Evolutionary conservation across 2,797 vertebrate species (phyloP).

Genomic region (Otolemur crassicaudatus): DNA sequence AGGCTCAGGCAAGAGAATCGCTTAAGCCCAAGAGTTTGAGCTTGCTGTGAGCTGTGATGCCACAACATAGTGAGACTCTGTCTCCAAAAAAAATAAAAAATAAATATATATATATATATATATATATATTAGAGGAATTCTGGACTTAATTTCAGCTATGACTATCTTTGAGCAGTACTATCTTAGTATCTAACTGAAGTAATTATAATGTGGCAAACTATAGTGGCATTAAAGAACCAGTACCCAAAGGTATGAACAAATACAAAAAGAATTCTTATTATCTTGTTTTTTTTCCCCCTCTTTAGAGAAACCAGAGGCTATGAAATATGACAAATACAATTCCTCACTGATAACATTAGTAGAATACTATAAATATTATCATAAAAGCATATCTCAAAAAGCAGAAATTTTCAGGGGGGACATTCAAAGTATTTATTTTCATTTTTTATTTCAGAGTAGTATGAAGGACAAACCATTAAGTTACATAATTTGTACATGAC

Average conservation of each 20-base stretch:
- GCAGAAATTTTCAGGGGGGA: background rate
- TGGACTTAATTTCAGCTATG: background rate
- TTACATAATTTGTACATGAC: too few relatives aligned
- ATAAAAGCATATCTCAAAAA: slow-evolving; percentile 19
- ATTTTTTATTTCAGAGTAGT: background rate
- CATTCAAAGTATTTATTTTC: background rate
- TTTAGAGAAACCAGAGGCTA: background rate
- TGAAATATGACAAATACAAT: slow-evolving; percentile 17
- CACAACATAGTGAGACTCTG: too few relatives aligned
- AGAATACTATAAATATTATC: background rate
- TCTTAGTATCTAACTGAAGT: background rate
- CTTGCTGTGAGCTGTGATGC: too few relatives aligned
- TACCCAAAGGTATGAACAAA: background rate
- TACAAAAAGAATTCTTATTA: background rate
- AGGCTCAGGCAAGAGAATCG: too few relatives aligned
- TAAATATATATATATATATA: too few relatives aligned
- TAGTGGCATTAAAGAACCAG: background rate
- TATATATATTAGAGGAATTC: background rate
- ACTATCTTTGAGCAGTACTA: background rate
- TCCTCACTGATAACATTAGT: background rate
- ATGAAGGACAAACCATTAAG: too few relatives aligned
- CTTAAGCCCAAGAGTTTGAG: too few relatives aligned
- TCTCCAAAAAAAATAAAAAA: too few relatives aligned
- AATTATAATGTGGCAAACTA: background rate
- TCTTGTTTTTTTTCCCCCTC: slow-evolving; percentile 31